Conservation (phyloP, 2,113 vertebrate genomes). For the Tenebrosternarchus preto region DNA sequence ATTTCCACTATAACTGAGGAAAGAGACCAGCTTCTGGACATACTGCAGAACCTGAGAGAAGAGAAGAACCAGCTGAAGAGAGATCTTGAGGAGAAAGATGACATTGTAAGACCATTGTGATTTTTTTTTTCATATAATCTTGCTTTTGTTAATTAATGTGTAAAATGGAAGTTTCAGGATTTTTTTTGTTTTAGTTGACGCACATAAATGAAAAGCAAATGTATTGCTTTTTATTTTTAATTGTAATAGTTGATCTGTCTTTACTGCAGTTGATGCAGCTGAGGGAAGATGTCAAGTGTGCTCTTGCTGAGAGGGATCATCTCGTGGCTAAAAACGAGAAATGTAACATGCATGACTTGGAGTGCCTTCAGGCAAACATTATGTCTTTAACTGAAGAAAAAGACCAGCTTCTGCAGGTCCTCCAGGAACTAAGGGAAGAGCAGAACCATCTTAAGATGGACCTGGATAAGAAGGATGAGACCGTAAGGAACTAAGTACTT, state of each 20-base stretch:
- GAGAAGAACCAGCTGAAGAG: constrained; percentile 32
- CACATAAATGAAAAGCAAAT: not conserved
- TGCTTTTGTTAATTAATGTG: too few relatives aligned
- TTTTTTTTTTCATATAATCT: not conserved
- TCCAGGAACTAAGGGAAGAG: constrained; percentile 36
- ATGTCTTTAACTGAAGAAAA: constrained; percentile 56
- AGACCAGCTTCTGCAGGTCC: constrained; percentile 42
- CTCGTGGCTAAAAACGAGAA: constrained; percentile 38
- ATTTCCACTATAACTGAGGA: constrained; percentile 57
- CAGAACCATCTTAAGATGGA: constrained; percentile 17
- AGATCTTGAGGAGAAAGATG: constrained; percentile 18
- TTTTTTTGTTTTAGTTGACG: not conserved
- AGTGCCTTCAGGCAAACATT: constrained; percentile 50
- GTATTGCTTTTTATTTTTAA: too few relatives aligned
- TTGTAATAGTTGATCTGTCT: not conserved
- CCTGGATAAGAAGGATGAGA: constrained; percentile 22
- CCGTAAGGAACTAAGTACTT: constrained; percentile 14
- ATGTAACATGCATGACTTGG: not conserved
- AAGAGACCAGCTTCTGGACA: constrained; percentile 47
- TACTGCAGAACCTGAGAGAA: constrained; percentile 26
- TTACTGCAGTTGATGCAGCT: constrained; percentile 38
- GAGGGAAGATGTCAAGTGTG: constrained; percentile 47
- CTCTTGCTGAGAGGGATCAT: constrained; percentile 46
- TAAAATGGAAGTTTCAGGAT: too few relatives aligned
- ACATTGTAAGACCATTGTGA: not conserved